Evolutionary conservation across 2,797 vertebrate species (phyloP).

Genomic region (Pantherophis alleghaniensis): DNA sequence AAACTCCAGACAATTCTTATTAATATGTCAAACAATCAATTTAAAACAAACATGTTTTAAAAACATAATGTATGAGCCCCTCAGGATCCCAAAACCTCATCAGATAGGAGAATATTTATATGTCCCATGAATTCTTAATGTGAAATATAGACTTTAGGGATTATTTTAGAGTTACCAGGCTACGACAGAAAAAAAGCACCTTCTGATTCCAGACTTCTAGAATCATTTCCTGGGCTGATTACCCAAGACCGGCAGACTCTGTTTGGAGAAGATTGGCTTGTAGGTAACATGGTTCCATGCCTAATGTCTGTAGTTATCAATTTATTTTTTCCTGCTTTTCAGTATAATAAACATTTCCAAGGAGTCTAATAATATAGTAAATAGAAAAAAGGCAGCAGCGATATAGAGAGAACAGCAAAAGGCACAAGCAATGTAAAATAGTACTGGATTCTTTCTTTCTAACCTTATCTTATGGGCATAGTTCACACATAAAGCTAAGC

Average conservation of each 20-base stretch:
- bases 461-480: background rate
- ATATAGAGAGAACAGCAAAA: background rate
- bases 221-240: background rate
- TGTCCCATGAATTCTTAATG: background rate
- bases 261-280: background rate
- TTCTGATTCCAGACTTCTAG: background rate
- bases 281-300: background rate
- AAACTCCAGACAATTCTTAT: background rate
- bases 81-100: background rate
- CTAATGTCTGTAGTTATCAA: background rate
- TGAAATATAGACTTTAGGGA: background rate
- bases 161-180: background rate
- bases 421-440: background rate
- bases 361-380: background rate
- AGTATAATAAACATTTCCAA: background rate
- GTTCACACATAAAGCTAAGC: background rate
- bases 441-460: background rate
- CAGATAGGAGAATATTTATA: background rate
- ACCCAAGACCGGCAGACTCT: background rate
- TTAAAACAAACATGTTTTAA: background rate
- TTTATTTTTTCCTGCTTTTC: background rate
- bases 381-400: background rate
- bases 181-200: background rate
- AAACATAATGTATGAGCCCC: background rate
- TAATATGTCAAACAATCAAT: background rate